These are phyloP conservation scores for Protonemura montana DNA, from an alignment of 2,888 invertebrate species.

Conservation along the genomic window DNA sequence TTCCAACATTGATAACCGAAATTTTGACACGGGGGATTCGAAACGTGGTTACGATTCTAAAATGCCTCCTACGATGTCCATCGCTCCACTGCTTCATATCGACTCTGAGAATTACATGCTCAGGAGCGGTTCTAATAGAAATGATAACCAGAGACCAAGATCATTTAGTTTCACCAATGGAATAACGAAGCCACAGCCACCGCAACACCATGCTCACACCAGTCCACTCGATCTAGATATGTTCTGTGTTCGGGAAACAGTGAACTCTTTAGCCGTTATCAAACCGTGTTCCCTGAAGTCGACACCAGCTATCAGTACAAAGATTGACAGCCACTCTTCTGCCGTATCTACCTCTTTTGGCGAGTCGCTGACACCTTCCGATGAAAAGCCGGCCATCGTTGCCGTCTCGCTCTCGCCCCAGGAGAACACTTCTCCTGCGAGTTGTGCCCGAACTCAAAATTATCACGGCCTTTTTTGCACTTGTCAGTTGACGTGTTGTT, in stretches of 20 bases:
- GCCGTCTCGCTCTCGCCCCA: neutral
- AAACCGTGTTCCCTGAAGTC: constrained; percentile 43
- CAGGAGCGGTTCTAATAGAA: constrained; percentile 55
- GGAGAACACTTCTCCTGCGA: constrained; percentile 26
- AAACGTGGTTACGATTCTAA: constrained; percentile 49
- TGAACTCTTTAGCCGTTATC: constrained; percentile 54
- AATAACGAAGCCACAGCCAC: constrained; percentile 43
- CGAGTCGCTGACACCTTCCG: constrained; percentile 10
- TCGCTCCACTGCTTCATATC: constrained; percentile 57
- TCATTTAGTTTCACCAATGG: constrained; percentile 53
- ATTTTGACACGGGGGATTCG: constrained; percentile 49
- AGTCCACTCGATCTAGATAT: constrained; percentile 56
- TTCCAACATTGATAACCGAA: constrained; percentile 49
- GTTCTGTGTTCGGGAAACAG: constrained; percentile 58
- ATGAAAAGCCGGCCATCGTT: constrained; percentile 17
- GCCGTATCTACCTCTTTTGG: neutral
- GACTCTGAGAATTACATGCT: constrained; percentile 65
- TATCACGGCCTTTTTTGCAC: constrained; percentile 61
- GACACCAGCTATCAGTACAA: neutral
- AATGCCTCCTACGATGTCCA: constrained; percentile 50
- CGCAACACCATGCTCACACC: constrained; percentile 43
- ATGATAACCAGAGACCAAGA: constrained; percentile 49
- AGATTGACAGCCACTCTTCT: neutral
- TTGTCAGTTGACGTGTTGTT: constrained; percentile 65
- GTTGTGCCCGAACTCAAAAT: constrained; percentile 61